Evolutionary conservation across 2,888 invertebrate genomes (phyloP).

Genomic region (Gisinianus flammeolus): DNA sequence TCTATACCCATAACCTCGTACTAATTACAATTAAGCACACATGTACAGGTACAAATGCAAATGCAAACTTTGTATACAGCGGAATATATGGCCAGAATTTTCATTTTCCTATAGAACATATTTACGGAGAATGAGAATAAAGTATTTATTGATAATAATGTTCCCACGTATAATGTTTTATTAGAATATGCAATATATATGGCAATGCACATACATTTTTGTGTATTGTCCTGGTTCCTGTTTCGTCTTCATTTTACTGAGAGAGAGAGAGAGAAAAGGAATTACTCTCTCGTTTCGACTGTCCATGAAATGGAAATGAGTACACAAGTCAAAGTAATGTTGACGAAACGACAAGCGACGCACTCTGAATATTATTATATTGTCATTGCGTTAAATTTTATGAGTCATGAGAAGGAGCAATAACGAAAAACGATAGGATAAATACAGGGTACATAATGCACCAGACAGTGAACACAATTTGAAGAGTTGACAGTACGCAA

Average conservation of each 20-base stretch:
- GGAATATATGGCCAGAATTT: too few species aligned
- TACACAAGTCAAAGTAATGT: slow-evolving; percentile 2
- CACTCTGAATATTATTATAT: slow-evolving; percentile 8
- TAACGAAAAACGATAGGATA: slow-evolving; percentile 12
- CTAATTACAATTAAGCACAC: too few species aligned
- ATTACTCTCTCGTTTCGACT: too few species aligned
- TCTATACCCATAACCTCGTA: background rate
- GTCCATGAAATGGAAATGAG: slow-evolving; percentile 23
- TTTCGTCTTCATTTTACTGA: too few species aligned
- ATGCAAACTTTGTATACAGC: too few species aligned
- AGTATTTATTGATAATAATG: background rate
- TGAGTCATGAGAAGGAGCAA: slow-evolving; percentile 17
- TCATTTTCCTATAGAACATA: too few species aligned
- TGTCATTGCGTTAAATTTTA: slow-evolving; percentile 28
- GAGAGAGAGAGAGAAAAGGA: too few species aligned
- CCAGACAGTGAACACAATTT: background rate
- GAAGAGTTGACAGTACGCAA: background rate
- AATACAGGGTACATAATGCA: background rate
- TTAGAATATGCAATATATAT: background rate
- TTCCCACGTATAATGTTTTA: background rate
- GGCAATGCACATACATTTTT: background rate
- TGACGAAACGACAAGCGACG: slow-evolving; percentile 1
- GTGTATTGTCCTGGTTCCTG: too few species aligned
- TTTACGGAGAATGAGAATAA: background rate
- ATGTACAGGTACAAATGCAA: background rate